Evolutionary conservation across 2,797 vertebrate genomes (phyloP).

Genomic region (Chloroceryle inda): DNA sequence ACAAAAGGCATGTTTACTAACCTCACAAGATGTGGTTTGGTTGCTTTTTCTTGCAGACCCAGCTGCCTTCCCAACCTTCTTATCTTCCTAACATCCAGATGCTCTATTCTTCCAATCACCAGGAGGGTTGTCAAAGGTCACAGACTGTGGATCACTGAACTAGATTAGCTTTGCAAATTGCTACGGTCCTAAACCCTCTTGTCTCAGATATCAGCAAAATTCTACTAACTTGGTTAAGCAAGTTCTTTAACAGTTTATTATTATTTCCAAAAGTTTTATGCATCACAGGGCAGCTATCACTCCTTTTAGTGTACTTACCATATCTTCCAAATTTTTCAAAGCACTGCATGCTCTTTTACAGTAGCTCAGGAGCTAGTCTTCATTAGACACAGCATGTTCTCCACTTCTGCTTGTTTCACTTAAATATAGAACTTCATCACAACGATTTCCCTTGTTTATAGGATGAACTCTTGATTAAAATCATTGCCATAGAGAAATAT

Average conservation of each 20-base stretch:
- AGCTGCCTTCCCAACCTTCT: slow-evolving; percentile 31
- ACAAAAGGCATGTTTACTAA: slow-evolving; percentile 12
- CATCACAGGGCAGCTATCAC: not conserved
- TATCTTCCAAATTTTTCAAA: not conserved
- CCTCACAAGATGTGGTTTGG: not conserved
- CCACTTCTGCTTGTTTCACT: not conserved
- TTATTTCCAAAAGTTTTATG: not conserved
- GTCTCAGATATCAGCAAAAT: not conserved
- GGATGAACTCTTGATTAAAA: slow-evolving; percentile 21
- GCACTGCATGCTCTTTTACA: not conserved
- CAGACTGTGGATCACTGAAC: not conserved
- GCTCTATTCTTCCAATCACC: slow-evolving; percentile 15
- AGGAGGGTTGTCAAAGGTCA: slow-evolving; percentile 46
- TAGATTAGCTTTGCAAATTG: slow-evolving; percentile 51
- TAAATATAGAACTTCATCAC: not conserved
- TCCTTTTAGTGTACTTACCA: not conserved
- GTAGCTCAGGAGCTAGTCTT: not conserved
- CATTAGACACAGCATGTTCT: not conserved
- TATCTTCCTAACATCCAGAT: slow-evolving; percentile 40
- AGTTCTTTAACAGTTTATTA: not conserved
- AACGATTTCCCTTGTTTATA: slow-evolving; percentile 17
- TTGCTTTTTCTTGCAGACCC: slow-evolving; percentile 20
- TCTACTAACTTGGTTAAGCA: not conserved
- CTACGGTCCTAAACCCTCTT: not conserved
- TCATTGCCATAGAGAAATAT: not conserved